Conservation (phyloP, 2,113 vertebrate species). For the Xiphophorus maculatus region DNA sequence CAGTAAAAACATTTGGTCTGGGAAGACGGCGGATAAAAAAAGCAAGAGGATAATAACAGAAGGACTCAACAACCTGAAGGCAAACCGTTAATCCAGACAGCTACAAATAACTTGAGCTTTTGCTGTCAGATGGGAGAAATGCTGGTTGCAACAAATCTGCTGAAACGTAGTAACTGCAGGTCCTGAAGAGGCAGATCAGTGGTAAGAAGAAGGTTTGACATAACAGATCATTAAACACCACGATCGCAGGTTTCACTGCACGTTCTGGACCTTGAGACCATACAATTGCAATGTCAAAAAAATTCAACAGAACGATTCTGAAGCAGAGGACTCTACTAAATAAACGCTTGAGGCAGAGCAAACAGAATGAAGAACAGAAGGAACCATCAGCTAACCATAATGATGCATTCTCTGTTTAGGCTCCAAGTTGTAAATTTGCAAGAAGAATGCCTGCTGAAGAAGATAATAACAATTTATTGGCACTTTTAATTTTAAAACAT, state of each 20-base stretch:
- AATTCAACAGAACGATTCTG: neutral
- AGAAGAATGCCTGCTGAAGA: too few relatives aligned
- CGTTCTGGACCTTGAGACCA: too few relatives aligned
- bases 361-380: neutral
- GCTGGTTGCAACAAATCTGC: neutral
- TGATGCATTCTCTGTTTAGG: too few relatives aligned
- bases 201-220: neutral
- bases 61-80: slow-evolving; percentile 4
- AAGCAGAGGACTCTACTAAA: neutral
- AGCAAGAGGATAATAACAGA: neutral
- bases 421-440: too few relatives aligned
- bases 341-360: neutral
- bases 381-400: neutral
- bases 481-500: too few relatives aligned
- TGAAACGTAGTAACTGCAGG: too few relatives aligned
- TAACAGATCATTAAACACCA: neutral
- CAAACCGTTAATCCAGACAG: neutral
- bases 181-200: neutral
- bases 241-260: too few relatives aligned
- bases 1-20: neutral
- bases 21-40: neutral
- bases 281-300: too few relatives aligned
- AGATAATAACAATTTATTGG: too few relatives aligned
- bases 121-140: neutral
- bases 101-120: neutral